Percentiles rank a stretch among this genome's conserved stretches.
These are phyloP conservation scores for Cryptoblepharus egeriae DNA, from an alignment of 2,797 vertebrate species.

Conservation along the genomic window DNA sequence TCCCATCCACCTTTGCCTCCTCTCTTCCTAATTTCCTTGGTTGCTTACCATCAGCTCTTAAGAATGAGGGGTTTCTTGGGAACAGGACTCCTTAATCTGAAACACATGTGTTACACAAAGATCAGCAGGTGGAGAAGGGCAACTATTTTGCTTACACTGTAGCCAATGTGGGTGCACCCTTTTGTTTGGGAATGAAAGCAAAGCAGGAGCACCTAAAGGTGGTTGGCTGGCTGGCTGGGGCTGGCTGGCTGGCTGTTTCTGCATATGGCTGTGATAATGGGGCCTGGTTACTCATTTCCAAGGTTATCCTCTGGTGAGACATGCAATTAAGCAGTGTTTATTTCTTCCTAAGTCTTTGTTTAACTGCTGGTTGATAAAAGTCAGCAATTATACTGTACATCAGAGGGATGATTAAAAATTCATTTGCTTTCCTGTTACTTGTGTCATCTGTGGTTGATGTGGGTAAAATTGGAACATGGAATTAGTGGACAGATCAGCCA, in stretches of 20 bases:
- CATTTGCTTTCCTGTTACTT: conserved; percentile 69
- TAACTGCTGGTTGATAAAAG: conserved; percentile 73
- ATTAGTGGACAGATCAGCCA: conserved; percentile 66
- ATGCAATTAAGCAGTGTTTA: conserved; percentile 68
- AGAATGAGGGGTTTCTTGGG: neutral
- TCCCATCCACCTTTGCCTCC: no score
- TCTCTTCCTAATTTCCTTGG: no score
- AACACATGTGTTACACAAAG: neutral
- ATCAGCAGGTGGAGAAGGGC: neutral
- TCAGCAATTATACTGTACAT: conserved; percentile 70
- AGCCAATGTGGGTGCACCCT: no score
- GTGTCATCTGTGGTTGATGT: conserved; percentile 65
- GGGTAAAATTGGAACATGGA: conserved; percentile 65
- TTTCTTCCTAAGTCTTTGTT: conserved; percentile 71
- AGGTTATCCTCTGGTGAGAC: conserved; percentile 53
- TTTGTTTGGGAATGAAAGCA: conserved; percentile 5
- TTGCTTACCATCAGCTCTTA: no score
- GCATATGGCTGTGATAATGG: conserved; percentile 33
- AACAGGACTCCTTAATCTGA: no score
- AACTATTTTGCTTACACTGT: neutral
- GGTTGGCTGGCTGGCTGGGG: conserved; percentile 34
- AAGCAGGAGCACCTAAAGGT: neutral
- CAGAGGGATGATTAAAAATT: conserved; percentile 70
- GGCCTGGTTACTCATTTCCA: conserved; percentile 51
- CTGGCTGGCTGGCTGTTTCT: conserved; percentile 27